phyloP scores from a whole-genome alignment of 1,140 invertebrate genomes.

The Lepidurus packardi region DNA sequence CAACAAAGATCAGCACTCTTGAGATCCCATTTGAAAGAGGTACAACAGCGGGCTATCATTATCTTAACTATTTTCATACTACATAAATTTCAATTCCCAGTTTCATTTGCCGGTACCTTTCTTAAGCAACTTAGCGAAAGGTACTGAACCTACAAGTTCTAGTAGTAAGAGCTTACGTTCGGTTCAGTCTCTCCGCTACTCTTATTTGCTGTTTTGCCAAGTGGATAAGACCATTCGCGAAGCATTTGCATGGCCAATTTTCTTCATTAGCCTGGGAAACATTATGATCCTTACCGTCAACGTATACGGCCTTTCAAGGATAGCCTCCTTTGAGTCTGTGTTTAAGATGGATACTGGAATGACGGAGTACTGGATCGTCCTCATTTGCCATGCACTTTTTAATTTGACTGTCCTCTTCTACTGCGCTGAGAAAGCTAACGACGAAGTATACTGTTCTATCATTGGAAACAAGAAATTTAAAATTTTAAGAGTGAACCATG shows the following conservation, averaged over 20 bases:
- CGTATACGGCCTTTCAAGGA: background rate
- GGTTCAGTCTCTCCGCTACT: background rate
- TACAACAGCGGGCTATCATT: background rate
- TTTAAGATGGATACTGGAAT: background rate
- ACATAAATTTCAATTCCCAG: background rate
- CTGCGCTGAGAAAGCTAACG: background rate
- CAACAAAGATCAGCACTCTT: background rate
- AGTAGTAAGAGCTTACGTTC: background rate
- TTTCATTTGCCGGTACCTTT: background rate
- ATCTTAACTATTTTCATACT: background rate
- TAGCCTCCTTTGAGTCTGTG: background rate
- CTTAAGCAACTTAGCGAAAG: background rate
- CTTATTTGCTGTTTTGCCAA: background rate
- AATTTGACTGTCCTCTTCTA: background rate
- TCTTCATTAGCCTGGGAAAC: background rate
- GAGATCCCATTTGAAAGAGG: background rate
- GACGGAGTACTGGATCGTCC: background rate
- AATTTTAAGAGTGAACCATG: background rate
- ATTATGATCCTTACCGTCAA: background rate
- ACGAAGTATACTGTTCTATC: background rate
- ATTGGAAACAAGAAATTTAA: background rate
- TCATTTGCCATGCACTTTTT: background rate
- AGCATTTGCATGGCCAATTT: background rate
- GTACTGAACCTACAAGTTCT: background rate
- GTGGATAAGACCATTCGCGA: background rate